Evolutionary conservation across 2,888 invertebrate genomes (phyloP).

Genomic region (Andrena bucephala): DNA sequence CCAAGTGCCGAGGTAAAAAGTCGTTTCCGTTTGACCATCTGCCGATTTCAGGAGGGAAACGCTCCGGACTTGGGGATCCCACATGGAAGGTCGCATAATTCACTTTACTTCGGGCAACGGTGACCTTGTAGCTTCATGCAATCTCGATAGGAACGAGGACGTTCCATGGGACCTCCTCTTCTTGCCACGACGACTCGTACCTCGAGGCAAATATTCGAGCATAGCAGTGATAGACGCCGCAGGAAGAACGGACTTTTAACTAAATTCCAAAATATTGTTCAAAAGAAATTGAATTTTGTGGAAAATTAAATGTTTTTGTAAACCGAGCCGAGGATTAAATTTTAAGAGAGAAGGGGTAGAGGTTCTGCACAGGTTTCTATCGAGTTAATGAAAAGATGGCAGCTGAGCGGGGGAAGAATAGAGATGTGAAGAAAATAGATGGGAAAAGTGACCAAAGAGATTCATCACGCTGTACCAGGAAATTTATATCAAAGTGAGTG

Average conservation of each 20-base stretch:
- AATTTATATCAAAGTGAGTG: too few relatives aligned
- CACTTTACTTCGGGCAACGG: constrained; percentile 32
- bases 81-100: constrained; percentile 47
- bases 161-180: background rate
- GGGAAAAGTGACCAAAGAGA: too few relatives aligned
- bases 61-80: constrained; percentile 20
- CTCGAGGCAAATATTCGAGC: background rate
- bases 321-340: too few relatives aligned
- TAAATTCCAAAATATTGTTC: background rate
- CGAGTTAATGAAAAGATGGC: too few relatives aligned
- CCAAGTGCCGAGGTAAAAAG: constrained; percentile 72
- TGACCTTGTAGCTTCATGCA: constrained; percentile 45
- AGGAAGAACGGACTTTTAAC: background rate
- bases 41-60: constrained; percentile 66
- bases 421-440: too few relatives aligned
- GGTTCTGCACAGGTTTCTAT: too few relatives aligned
- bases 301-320: too few relatives aligned
- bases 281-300: too few relatives aligned
- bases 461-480: too few relatives aligned
- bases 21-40: constrained; percentile 77
- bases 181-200: background rate
- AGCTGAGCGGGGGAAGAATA: too few relatives aligned
- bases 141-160: constrained; percentile 13
- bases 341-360: too few relatives aligned
- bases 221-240: background rate